Percentiles rank a stretch among this genome's conserved stretches.
These are phyloP conservation scores for Poecilia picta DNA, from an alignment of 2,797 vertebrate species.

Conservation along the genomic window DNA sequence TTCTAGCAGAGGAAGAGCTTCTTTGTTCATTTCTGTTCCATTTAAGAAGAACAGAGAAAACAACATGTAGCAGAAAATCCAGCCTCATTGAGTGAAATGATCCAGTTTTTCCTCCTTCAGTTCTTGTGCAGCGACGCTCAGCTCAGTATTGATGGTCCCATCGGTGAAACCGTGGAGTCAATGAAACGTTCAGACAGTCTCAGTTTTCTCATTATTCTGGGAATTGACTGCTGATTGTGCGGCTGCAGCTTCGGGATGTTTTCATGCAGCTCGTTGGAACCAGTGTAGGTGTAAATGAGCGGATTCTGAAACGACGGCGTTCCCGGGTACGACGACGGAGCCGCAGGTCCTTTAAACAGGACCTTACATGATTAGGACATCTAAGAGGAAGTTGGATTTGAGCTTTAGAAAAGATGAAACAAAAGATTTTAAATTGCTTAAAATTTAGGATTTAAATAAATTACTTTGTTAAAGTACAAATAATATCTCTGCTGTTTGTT, in stretches of 20 bases:
- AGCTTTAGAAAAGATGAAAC: background rate
- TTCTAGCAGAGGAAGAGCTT: background rate
- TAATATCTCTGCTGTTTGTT: background rate
- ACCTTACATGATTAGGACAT: no score
- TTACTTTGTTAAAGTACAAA: background rate
- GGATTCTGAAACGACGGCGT: background rate
- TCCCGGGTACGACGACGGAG: background rate
- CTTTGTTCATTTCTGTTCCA: background rate
- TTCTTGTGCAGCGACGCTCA: background rate
- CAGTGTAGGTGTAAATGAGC: background rate
- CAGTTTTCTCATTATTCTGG: conserved; percentile 21
- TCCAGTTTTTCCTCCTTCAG: background rate
- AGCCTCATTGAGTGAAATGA: background rate
- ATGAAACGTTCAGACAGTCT: conserved; percentile 21
- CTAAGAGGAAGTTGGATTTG: no score
- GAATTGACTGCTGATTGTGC: conserved; percentile 16
- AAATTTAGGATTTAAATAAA: background rate
- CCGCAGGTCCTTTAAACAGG: no score
- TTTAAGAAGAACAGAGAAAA: background rate
- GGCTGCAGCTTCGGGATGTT: conserved; percentile 7
- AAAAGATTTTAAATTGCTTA: background rate
- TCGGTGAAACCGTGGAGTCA: conserved; percentile 13
- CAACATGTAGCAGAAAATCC: background rate
- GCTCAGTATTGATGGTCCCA: conserved; percentile 19
- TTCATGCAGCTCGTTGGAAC: conserved; percentile 7